Base-by-base conservation (phyloP, 2,113 vertebrate species). In the Daboia siamensis region DNA sequence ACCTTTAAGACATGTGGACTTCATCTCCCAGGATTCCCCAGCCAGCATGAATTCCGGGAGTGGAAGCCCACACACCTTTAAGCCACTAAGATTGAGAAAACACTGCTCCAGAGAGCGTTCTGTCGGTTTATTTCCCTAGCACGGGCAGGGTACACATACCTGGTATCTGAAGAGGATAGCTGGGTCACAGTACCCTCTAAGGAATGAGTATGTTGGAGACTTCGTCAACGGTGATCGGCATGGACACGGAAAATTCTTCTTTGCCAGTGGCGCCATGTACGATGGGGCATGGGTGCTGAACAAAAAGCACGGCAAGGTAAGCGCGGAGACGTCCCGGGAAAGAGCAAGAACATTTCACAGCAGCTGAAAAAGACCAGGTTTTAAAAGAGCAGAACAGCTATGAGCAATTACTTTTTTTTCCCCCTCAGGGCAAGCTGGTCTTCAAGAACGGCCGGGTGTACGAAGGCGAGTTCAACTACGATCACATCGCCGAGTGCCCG, bases 261-360 rank as follows among this genome's bases (percentile, higher is more conserved):
- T 98, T 0, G 98, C 98, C 21, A 97, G 95, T 3, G 98, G 99
- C 80, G 97, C 98, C 0, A 21, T 96, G 29, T 99, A 99, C 0
- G 93, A 96, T 11, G 98, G 98, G 33, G 96, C 97, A 4, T 99
- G 99, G 99, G 96, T 95, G 57, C 92, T 92, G 90, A 97, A 99
- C 85, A 98, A 97, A 92, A 99, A 99, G 69, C 98, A 99, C 0
- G 98, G 98, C 69, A 94, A 94, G 98, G 99, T 99, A 74, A 95
- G 86, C 3, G 5, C 7, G 24, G 8, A 24, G 4, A 39, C 6
- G 10, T 88, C 21, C 3, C 8, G 54, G 51, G 26, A 39, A 88
- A 56, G 1, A 88, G 15, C 0, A 3, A 55, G 29, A 88, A n/a
- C 2, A 21, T 55, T 8, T 8, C 8, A 20, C 15, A 29, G 1